Base-by-base conservation (phyloP, 2,797 vertebrate species). In the Chaenodraco wilsoni region DNA sequence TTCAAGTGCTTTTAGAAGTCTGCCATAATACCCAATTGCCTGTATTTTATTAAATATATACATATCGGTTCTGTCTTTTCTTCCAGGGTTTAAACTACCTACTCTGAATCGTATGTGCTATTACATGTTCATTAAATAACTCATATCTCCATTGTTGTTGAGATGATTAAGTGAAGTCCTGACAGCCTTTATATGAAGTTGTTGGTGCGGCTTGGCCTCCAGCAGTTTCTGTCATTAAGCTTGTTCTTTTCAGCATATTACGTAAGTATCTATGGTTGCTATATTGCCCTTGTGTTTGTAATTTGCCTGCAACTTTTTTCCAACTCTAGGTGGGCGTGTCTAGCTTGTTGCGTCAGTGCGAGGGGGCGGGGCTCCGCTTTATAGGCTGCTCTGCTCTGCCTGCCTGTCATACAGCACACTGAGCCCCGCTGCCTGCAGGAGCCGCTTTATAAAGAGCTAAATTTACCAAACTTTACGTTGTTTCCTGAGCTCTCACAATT, bases 371-470 rank as follows among this genome's bases (percentile, higher is more conserved):
- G 10, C 79, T 13, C 7, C 23, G 5, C 78, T 86, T 92, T 91
- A 93, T 87, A 93, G 85, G 63, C 70, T 66, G 21, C 52, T 68
- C 76, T 64, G 78, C 88, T 31, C 63, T 19, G 55, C 65, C 16
- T 0, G 66, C 4, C 74, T 56, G 76, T 69, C 86, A 90, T 15
- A 90, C 40, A 54, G 84, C 64, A 45, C 44, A 83, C 85, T 90
- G 80, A 89, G 76, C 50, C 15, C 68, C 14, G 19, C 82, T 64
- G 80, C 68, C 76, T 65, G 37, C 80, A 78, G 48, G 68, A 89
- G 63, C 83, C 76, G 72, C 95, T 95, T 97, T 98, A 96, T 98
- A 99, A 96, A 97, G 94, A 89, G 95, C 96, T 99, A 98, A 96
- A 96, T 97, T 97, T 98, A 95, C 93, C 95, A 88, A 92, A 94